Base-by-base conservation (phyloP, 2,113 vertebrate genomes). In the Scytalopus superciliaris region DNA sequence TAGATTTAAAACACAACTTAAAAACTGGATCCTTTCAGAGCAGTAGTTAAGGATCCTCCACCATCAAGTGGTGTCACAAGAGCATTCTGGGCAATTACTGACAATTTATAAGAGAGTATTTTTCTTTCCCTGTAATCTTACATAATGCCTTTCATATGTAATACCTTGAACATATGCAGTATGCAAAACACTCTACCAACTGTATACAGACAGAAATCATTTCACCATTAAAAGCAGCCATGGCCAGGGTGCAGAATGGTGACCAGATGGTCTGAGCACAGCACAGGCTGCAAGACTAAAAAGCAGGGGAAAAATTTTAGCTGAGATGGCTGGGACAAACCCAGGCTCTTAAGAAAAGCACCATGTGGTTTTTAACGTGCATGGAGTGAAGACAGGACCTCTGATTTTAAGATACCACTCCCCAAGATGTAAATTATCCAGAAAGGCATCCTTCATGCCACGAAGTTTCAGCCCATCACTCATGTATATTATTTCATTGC, bases 101-200 rank as follows among this genome's bases (percentile, higher is more conserved):
- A 56, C 72, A 90, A 90, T 95, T 94, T 95, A 86, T 88, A 72
- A 84, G 62, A 82, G 77, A 81, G 79, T 81, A 93, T 95, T 96
- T 96, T 96, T 93, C 96, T 90, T 96, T 45, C 82, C 90, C 93
- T 95, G 73, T 96, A 94, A 96, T 96, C 90, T 96, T 94, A 81
- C 79, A 72, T 97, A 97, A 97, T 97, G 93, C 89, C 66, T 97
- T 97, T 97, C 95, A 96, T 88, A 97, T 96, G 96, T 69, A 96
- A 94, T 96, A 92, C 90, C 80, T 89, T 44, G 14, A 83, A 78
- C 89, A 77, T 10, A 89, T 12, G 75, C 93, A 94, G 78, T 75
- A 89, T 91, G 88, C 90, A 95, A 94, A 96, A 82, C 87, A 75
- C 86, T 89, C 94, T 31, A 70, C 83, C 90, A 70, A 97, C 93